These are phyloP conservation scores for Alentia gelatinosa DNA, from an alignment of 2,888 invertebrate genomes.

Conservation along the genomic window DNA sequence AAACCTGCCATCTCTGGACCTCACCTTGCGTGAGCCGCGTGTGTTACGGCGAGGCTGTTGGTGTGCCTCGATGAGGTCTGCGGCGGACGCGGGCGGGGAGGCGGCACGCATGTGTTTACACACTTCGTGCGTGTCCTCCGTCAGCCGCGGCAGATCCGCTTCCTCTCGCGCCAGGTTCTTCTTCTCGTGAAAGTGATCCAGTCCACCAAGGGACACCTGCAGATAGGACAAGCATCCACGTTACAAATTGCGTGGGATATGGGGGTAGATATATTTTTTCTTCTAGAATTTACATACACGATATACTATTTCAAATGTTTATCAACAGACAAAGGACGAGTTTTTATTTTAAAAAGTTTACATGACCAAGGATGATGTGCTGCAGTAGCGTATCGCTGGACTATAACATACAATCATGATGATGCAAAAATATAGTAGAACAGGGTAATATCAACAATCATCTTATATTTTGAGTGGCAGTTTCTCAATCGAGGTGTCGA, in stretches of 20 bases:
- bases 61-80: constrained; percentile 84
- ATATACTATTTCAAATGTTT: background rate
- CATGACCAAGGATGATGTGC: background rate
- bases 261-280: background rate
- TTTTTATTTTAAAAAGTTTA: background rate
- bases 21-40: constrained; percentile 80
- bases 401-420: too few species aligned
- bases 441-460: too few species aligned
- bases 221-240: background rate
- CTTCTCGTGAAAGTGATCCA: constrained; percentile 88
- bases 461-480: too few species aligned
- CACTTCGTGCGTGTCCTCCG: constrained; percentile 97
- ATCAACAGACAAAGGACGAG: background rate
- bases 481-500: too few species aligned
- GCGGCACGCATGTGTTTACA: constrained; percentile 95
- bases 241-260: background rate
- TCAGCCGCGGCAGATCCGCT: constrained; percentile 87
- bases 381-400: too few species aligned
- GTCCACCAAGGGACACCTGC: constrained; percentile 90
- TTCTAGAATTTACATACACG: background rate
- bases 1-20: too few species aligned
- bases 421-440: too few species aligned
- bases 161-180: constrained; percentile 85
- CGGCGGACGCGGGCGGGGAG: constrained; percentile 95
- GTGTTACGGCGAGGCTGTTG: constrained; percentile 72